phyloP scores from a whole-genome alignment of 1,140 invertebrate genomes.

The Heliconius congener region DNA sequence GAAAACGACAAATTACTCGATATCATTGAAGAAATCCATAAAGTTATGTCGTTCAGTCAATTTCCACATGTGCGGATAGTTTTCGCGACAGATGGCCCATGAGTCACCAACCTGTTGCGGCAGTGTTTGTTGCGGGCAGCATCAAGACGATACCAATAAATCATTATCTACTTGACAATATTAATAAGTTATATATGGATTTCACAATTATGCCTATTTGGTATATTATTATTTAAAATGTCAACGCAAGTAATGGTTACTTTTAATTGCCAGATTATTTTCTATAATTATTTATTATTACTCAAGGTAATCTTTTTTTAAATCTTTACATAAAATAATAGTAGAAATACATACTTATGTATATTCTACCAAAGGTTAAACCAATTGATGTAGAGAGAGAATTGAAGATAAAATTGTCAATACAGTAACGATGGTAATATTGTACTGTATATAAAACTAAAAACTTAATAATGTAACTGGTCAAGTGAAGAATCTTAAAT shows the following conservation, averaged over 20 bases:
- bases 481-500: no score
- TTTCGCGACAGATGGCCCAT: constrained; percentile 75
- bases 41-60: constrained; percentile 57
- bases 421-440: not conserved
- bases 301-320: no score
- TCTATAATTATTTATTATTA: no score
- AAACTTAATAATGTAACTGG: no score
- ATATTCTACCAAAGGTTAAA: no score
- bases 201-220: constrained; percentile 16
- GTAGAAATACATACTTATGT: no score
- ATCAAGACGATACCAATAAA: constrained; percentile 51
- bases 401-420: no score
- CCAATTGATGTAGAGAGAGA: no score
- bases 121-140: constrained; percentile 40
- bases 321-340: no score
- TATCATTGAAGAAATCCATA: constrained; percentile 53
- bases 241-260: not conserved
- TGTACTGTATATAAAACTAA: no score
- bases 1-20: constrained; percentile 54
- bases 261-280: not conserved
- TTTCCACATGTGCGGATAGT: constrained; percentile 71
- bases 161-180: constrained; percentile 46
- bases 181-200: constrained; percentile 47
- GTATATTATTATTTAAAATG: constrained; percentile 9
- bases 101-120: constrained; percentile 73